phyloP scores from a whole-genome alignment of 2,888 invertebrate genomes.

The Cantharis flavilabris region DNA sequence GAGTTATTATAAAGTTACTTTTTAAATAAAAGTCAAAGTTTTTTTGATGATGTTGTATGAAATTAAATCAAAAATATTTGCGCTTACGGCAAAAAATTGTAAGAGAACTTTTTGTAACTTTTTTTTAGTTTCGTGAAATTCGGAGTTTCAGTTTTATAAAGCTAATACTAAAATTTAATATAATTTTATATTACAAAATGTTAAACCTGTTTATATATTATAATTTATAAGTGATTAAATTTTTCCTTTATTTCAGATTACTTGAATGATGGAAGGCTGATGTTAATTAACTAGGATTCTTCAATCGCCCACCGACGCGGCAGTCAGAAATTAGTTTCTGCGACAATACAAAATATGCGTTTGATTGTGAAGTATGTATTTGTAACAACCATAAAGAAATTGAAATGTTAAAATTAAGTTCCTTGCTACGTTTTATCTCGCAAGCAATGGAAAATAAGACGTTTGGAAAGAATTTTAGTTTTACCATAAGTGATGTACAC shows the following conservation, averaged over 20 bases:
- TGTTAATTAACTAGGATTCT: neutral
- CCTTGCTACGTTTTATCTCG: conserved; percentile 5
- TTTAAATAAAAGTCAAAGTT: no score
- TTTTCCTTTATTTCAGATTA: neutral
- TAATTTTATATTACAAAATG: no score
- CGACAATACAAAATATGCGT: neutral
- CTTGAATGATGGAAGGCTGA: neutral
- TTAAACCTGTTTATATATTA: no score
- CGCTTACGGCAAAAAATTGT: no score
- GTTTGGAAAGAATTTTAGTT: conserved; percentile 4
- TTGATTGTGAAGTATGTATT: neutral
- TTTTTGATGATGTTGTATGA: no score
- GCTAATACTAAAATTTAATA: no score
- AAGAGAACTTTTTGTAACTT: no score
- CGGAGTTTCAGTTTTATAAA: no score
- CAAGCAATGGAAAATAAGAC: conserved; percentile 24
- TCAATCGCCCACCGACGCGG: no score
- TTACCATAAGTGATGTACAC: conserved; percentile 12
- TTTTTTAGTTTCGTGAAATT: no score
- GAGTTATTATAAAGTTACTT: no score
- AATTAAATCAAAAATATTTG: no score
- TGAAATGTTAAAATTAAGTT: conserved; percentile 14
- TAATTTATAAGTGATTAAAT: neutral
- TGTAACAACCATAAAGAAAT: neutral
- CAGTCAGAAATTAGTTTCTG: neutral